A percentile compares a stretch with the other conserved stretches of the same genome.
These are phyloP conservation scores for Trematocara variabile DNA, from an alignment of 2,113 vertebrate genomes.

Conservation along the genomic window DNA sequence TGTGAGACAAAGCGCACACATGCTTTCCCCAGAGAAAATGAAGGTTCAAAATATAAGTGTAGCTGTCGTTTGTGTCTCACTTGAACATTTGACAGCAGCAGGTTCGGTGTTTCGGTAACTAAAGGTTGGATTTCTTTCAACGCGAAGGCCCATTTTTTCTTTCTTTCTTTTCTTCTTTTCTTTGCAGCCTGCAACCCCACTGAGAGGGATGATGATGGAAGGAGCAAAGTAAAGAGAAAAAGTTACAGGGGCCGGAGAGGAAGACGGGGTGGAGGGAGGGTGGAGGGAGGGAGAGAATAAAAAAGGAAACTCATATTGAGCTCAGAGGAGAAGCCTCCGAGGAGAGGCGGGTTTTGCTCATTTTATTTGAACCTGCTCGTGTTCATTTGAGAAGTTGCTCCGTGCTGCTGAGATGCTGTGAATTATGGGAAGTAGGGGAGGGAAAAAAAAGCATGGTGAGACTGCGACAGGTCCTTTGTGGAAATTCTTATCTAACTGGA, in stretches of 20 bases:
- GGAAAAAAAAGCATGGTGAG: background rate
- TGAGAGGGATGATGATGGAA: constrained; percentile 7
- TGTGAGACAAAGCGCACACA: background rate
- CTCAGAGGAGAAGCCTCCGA: constrained; percentile 11
- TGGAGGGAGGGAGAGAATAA: background rate
- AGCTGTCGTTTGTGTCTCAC: background rate
- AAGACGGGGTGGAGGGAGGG: background rate
- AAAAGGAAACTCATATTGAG: background rate
- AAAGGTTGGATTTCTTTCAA: constrained; percentile 2
- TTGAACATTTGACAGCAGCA: constrained; percentile 15
- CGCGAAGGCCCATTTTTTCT: background rate
- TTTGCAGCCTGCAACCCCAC: background rate
- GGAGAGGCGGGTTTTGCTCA: constrained; percentile 1
- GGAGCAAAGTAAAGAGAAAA: constrained; percentile 19
- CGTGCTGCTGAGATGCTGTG: constrained; percentile 7
- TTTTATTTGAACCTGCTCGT: constrained; percentile 16
- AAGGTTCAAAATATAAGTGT: constrained; percentile 2
- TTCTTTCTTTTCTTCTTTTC: background rate
- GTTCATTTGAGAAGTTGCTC: constrained; percentile 19
- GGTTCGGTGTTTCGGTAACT: constrained; percentile 8
- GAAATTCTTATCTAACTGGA: constrained; percentile 39
- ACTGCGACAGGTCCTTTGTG: constrained; percentile 43
- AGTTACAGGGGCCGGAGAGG: background rate
- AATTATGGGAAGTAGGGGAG: background rate
- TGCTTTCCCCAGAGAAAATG: background rate